Conservation (phyloP, 2,113 vertebrate species). For the Collichthys lucidus region DNA sequence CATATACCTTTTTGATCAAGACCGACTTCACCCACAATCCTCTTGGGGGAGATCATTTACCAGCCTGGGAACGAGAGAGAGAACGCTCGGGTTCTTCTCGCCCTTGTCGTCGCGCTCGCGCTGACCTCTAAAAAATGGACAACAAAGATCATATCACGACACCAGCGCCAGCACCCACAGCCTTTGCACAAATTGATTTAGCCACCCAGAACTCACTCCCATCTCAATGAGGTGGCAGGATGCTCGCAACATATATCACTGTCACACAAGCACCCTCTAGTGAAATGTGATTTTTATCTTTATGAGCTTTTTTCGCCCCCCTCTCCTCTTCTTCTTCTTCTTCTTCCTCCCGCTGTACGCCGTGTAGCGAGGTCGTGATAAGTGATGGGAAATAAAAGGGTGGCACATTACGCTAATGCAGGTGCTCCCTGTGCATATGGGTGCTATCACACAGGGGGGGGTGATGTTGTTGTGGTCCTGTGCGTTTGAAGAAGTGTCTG, state of each 20-base stretch:
- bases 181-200: constrained; percentile 83
- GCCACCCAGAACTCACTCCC: constrained; percentile 78
- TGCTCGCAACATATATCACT: constrained; percentile 80
- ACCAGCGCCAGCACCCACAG: constrained; percentile 70
- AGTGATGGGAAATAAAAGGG: constrained; percentile 69
- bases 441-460: constrained; percentile 49
- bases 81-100: constrained; percentile 62
- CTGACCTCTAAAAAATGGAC: constrained; percentile 81
- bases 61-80: constrained; percentile 37
- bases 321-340: too few species aligned
- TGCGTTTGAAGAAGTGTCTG: constrained; percentile 47
- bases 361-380: constrained; percentile 68
- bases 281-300: constrained; percentile 84
- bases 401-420: constrained; percentile 67
- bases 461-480: constrained; percentile 56
- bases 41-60: constrained; percentile 65
- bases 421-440: constrained; percentile 64
- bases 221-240: constrained; percentile 76
- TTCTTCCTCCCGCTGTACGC: constrained; percentile 14
- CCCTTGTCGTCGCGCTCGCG: constrained; percentile 70
- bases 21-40: constrained; percentile 72
- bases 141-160: constrained; percentile 81
- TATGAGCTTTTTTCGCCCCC: constrained; percentile 60
- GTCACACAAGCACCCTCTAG: constrained; percentile 79
- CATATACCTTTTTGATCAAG: constrained; percentile 47